Evolutionary conservation across 2,113 vertebrate genomes (phyloP).

Genomic region (Charadrius vociferus): DNA sequence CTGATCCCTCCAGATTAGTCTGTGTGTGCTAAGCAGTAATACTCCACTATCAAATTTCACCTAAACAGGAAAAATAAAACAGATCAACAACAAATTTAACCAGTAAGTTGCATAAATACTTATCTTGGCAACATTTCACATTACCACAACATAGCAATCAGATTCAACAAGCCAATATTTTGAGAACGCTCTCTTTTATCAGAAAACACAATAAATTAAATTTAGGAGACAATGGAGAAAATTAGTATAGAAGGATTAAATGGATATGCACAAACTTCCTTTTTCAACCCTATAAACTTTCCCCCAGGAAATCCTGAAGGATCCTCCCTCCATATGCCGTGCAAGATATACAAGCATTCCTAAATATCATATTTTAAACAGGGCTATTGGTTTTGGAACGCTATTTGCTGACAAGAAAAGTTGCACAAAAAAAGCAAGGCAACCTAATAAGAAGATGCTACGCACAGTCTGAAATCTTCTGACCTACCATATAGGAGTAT

Average conservation of each 20-base stretch:
- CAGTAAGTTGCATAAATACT: not conserved
- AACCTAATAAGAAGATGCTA: not conserved
- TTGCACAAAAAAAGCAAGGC: not conserved
- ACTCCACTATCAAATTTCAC: conserved; percentile 87
- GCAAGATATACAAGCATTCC: not conserved
- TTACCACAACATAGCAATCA: not conserved
- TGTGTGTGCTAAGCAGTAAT: conserved; percentile 91
- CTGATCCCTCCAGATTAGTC: conserved; percentile 92
- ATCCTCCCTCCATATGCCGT: not conserved
- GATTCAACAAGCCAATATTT: not conserved
- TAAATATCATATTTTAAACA: not conserved
- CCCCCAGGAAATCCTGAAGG: conserved; percentile 6
- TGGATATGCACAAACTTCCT: conserved; percentile 4
- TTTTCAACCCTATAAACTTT: not conserved
- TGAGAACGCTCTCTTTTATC: not conserved
- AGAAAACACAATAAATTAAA: not conserved
- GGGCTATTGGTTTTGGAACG: not conserved
- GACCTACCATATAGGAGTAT: not conserved
- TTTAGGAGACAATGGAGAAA: not conserved
- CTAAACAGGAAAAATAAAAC: conserved; percentile 67
- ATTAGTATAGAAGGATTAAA: not conserved
- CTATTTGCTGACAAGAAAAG: not conserved
- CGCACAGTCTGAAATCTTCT: not conserved
- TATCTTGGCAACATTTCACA: not conserved
- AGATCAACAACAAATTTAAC: not conserved